Conservation (phyloP, 64 coral and sea anemone genomes). For the Stichodactyla helianthus region DNA sequence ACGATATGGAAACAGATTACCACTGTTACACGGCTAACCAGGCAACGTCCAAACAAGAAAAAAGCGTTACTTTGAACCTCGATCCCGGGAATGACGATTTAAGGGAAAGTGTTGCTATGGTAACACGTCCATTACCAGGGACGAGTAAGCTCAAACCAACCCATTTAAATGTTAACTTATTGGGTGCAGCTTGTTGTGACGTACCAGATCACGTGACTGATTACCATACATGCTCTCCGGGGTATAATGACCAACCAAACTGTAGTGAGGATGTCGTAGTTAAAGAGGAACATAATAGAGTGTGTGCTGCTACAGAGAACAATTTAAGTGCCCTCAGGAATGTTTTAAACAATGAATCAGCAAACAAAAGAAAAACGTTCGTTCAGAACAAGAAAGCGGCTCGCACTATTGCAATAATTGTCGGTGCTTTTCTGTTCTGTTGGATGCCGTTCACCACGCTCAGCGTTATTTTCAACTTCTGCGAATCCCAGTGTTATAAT, state of each 20-base stretch:
- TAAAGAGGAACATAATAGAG: background rate
- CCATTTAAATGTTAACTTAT: background rate
- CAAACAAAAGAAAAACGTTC: background rate
- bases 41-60: background rate
- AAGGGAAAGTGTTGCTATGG: background rate
- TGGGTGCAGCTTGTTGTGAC: background rate
- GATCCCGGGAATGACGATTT: background rate
- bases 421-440: background rate
- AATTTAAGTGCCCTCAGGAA: background rate
- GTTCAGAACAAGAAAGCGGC: conserved; percentile 19
- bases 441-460: background rate
- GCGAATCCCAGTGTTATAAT: background rate
- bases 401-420: conserved; percentile 15
- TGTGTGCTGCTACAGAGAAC: too few relatives aligned
- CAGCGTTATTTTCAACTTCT: conserved; percentile 8
- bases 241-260: too few relatives aligned
- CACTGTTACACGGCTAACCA: background rate
- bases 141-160: background rate
- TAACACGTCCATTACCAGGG: background rate
- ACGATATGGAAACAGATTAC: background rate
- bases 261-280: background rate
- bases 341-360: background rate
- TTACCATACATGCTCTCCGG: too few relatives aligned
- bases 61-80: background rate
- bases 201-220: background rate